Percentiles rank a stretch among this genome's conserved stretches.
Evolutionary conservation across 2,888 invertebrate species (phyloP).

Genomic region (Apamea sordens): DNA sequence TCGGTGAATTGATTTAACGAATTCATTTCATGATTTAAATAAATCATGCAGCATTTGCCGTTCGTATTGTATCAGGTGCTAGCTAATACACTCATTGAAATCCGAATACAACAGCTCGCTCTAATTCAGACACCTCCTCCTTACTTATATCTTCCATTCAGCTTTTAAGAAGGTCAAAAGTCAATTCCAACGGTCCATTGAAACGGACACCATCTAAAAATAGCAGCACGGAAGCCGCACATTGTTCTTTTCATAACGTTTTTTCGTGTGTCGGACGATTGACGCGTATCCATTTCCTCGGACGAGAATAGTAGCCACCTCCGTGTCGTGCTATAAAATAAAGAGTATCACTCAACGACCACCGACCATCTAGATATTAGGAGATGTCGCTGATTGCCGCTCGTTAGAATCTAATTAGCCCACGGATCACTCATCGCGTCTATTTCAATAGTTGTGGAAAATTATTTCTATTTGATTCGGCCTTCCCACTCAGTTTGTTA

Average conservation of each 20-base stretch:
- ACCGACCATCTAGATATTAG: constrained; percentile 85
- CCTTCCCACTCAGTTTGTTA: constrained; percentile 68
- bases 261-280: constrained; percentile 81
- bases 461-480: constrained; percentile 78
- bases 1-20: constrained; percentile 56
- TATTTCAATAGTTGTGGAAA: constrained; percentile 83
- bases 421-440: constrained; percentile 86
- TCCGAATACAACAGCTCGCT: neutral
- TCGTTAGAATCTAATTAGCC: constrained; percentile 90
- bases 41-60: constrained; percentile 9
- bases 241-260: constrained; percentile 82
- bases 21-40: constrained; percentile 22
- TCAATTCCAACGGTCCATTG: constrained; percentile 67
- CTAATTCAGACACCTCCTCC: constrained; percentile 18
- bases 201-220: constrained; percentile 83
- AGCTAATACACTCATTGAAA: constrained; percentile 8
- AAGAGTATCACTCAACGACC: constrained; percentile 86
- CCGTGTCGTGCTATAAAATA: constrained; percentile 85
- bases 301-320: constrained; percentile 83
- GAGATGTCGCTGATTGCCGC: constrained; percentile 84
- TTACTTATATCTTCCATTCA: constrained; percentile 27
- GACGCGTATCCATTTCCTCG: constrained; percentile 89
- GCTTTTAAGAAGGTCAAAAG: constrained; percentile 66
- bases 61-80: neutral
- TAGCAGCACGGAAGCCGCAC: constrained; percentile 81